Base-by-base conservation (phyloP, 1,140 invertebrate genomes). In the Ganaspis sp. region DNA sequence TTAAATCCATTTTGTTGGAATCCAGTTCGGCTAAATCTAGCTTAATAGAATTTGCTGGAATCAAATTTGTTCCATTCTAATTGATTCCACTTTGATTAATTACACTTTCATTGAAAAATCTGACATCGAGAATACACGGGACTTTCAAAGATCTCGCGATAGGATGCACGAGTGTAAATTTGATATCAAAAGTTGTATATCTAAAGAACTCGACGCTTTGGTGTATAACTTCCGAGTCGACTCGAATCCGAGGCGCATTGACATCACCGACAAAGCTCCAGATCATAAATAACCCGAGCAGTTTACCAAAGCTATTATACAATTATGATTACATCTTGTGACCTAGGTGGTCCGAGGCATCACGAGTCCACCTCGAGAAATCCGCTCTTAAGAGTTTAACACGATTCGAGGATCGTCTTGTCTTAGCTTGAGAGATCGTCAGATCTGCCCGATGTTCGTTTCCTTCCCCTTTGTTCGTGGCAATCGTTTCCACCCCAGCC, bases 321-420 rank as follows among this genome's bases (percentile, higher is more conserved):
- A 90, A 89, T 89, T 90, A 89, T 85, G 89, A 90, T 90, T 89
- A 86, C 88, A 89, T 89, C 88, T 89, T 74, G 19, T 84, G 80
- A 80, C 85, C 78, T 87, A 84, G 85, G 87, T 90, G 87, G 88
- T 89, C 88, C 83, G 15, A 72, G 26, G 72, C 72, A 70, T 85
- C 83, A 79, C 83, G 81, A 84, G 81, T 75, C 34, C 40, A 23
- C 71, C 78, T 78, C 81, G 70, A 87, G 86, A 85, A 83, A 81
- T 69, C 73, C 77, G 54, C 79, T 83, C 77, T 83, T 78, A 75
- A 49, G 53, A 77, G 34, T 76, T 77, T 81, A 78, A 81, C 75
- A 81, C 70, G 72, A 78, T 77, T 79, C 64, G n/a, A 80, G 53
- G 54, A 54, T 76, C 69, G 69, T 64, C 53, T 70, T 77, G 79